A percentile compares a stretch with the other conserved stretches of the same genome.
These are phyloP conservation scores for Pristiophorus japonicus DNA, from an alignment of 2,113 vertebrate species.

Conservation along the genomic window DNA sequence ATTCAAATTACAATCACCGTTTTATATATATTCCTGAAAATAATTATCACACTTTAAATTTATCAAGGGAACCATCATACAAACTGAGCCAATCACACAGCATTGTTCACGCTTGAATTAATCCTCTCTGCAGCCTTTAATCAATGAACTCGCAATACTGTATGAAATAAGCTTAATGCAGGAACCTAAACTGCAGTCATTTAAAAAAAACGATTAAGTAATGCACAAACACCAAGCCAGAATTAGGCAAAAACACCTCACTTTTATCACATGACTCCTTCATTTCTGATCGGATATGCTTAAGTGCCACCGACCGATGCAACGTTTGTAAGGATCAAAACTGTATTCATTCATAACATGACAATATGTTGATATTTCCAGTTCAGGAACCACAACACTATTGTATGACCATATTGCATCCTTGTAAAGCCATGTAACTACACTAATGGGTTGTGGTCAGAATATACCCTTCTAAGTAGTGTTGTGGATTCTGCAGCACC, in stretches of 20 bases:
- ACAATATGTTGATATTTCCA: background rate
- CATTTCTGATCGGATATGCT: background rate
- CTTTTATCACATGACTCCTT: background rate
- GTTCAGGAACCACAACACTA: background rate
- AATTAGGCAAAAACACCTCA: background rate
- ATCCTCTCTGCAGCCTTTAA: background rate
- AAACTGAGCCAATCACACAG: background rate
- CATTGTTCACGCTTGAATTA: background rate
- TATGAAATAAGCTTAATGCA: background rate
- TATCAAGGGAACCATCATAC: background rate
- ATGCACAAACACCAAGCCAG: background rate
- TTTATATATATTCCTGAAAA: background rate
- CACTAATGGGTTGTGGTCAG: background rate
- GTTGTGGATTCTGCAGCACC: background rate
- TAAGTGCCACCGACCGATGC: background rate
- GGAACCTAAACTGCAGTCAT: background rate
- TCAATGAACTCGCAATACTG: background rate
- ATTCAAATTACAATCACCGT: background rate
- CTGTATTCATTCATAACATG: background rate
- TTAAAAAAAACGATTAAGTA: background rate
- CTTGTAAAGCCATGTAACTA: background rate
- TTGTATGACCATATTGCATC: background rate
- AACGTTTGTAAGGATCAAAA: background rate
- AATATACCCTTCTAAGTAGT: background rate
- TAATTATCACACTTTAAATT: background rate